Base-by-base conservation (phyloP, 2,113 vertebrate genomes). In the Oxygymnocypris stewartii region DNA sequence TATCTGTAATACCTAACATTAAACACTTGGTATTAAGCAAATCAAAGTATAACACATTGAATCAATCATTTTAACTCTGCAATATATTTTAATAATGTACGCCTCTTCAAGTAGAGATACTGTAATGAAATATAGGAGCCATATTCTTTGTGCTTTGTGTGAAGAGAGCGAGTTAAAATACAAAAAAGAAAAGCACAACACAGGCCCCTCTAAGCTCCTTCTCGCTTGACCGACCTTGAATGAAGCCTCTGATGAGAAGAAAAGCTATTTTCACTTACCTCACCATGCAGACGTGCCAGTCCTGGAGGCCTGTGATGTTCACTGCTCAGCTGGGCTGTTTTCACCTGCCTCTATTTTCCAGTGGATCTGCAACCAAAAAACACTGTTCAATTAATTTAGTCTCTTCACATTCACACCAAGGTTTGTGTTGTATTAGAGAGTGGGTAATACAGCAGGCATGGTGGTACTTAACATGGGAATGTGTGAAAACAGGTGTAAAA, bases 161-260 rank as follows among this genome's bases (percentile, higher is more conserved):
- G 77, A 89, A 59, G 69, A 74, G 14, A 67, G 92, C 54, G 90
- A 91, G 89, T 91, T 87, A 87, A 80, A 78, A 81, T 80, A 59
- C 14, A 75, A 81, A 77, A 86, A 77, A 82, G 44, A 14, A 37
- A 79, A 49, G 82, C 51, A 84, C 74, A 82, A 89, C 89, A 89
- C 84, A 87, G 89, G 18, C 65, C 88, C 84, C 85, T 88, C 89
- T 91, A 79, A 93, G 91, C 85, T 89, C 87, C 91, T 94, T 93
- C 91, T 93, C 92, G 93, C 94, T 93, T 95, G 93, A 92, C 90
- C 93, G 92, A 95, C 93, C 94, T 94, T 91, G 92, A 94, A 94
- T 95, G 90, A 94, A 94, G 87, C 89, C 90, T 93, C 91, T 92
- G 89, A 93, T 94, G 94, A 95, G 90, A 92, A 92, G 90, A 94